Base-by-base conservation (phyloP, 2,797 vertebrate genomes). In the Lagorchestes hirsutus region DNA sequence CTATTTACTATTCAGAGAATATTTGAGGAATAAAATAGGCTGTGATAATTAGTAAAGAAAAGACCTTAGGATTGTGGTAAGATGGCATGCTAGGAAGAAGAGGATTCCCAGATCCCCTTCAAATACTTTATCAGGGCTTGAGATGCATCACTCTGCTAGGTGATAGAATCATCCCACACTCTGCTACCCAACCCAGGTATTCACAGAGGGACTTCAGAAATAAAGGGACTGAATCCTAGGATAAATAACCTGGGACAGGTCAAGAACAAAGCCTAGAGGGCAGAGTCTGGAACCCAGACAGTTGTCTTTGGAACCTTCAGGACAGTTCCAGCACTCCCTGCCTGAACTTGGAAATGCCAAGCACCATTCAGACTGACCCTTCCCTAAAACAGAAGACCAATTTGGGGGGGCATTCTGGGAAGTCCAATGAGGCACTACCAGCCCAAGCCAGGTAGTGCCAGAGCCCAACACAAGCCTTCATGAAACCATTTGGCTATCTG, bases 1-100 rank as follows among this genome's bases (percentile, higher is more conserved):
- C 96, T 97, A 97, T 98, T 98, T 97, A 97, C 93, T 93, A 94
- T 95, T 95, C 96, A 96, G 97, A 96, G 97, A 97, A 96, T 92
- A 94, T 95, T 95, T 97, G 92, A 97, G 93, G 97, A 97, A 97
- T 97, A 94, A 96, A 97, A 97, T 95, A 94, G 96, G 91, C 97
- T 92, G 92, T 92, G 95, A 97, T 97, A 94, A 95, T 96, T 93
- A 95, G 90, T 67, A 31, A 95, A 97, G 94, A 96, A 97, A 96
- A 91, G 67, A 92, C 31, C 16, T 74, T 22, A 5, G 62, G 62
- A 74, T 40, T n/a, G 34, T 74, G 62, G 14, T 74, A 74, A 74
- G 28, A 74, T 40, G n/a, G n/a, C 6, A 3, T 40, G 5, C 74
- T 82, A 82, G 22, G 22, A 46, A 46, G 62, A 46, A 46, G 40